Base-by-base conservation (phyloP, 2,888 invertebrate species). In the Phengaris arion region DNA sequence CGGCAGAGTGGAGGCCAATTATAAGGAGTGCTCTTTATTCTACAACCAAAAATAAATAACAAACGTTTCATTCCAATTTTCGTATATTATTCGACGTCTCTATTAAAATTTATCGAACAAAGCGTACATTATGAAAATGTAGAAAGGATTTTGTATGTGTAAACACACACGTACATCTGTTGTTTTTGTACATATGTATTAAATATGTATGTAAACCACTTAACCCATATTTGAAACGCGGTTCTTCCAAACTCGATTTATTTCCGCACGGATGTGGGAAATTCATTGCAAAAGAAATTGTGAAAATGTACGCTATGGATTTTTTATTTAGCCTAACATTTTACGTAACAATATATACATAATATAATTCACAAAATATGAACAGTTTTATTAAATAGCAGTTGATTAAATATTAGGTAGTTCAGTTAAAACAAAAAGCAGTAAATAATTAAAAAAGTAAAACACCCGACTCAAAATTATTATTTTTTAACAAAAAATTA, bases 81-180 rank as follows among this genome's bases (percentile, higher is more conserved):
- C 64, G 13, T 64, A 10, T 35, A 45, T 35, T 12, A 64, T 12
- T 35, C 7, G 6, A 10, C 22, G 64, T 13, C 35, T 45, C 45
- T 64, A 45, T 64, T 22, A 22, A 22, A 22, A 22, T 22, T 45
- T 64, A 12, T 64, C 45, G 35, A 64, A 45, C 64, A 64, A 64
- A 64, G 35, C 64, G 64, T 64, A 9, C 35, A 64, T 64, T 45
- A 64, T 64, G 64, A 15, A 64, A 64, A 64, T 64, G 64, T 35
- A 64, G 12, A 64, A 45, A 64, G 64, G 64, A 64, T 64, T 64
- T 35, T 35, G 35, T 35, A 4, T 35, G 35, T 35, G 2, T 35
- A 35, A 35, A 35, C 35, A 2, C 2, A 35, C 35, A 4, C 35
- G 4, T 35, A 35, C 2, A 35, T 35, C 3, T 35, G 35, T 35